A percentile compares a stretch with the other conserved stretches of the same genome.
Conservation (phyloP, 1,140 invertebrate genomes). For the Ceratoteleas bidentatus region DNA sequence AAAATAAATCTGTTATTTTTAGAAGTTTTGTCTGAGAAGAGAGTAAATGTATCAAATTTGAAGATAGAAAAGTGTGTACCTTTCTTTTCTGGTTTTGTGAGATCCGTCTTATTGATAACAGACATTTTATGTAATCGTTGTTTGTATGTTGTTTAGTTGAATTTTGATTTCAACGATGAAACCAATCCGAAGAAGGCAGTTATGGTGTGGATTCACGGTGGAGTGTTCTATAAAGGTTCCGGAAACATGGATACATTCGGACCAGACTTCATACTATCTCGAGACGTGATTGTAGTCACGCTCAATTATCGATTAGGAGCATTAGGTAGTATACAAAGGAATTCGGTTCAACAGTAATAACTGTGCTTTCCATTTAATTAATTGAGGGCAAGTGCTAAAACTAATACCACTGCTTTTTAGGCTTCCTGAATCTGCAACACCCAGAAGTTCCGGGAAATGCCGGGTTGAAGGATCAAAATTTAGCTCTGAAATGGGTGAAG, state of each 20-base stretch:
- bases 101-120: too few relatives aligned
- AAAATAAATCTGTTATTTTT: too few relatives aligned
- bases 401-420: too few relatives aligned
- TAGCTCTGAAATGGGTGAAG: conserved; percentile 36
- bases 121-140: too few relatives aligned
- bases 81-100: too few relatives aligned
- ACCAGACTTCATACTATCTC: conserved; percentile 20
- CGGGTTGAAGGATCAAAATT: conserved; percentile 34
- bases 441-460: conserved; percentile 27
- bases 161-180: conserved; percentile 6
- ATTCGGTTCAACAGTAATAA: neutral
- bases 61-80: too few relatives aligned
- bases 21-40: too few relatives aligned
- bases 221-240: conserved; percentile 6
- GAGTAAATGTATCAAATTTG: too few relatives aligned
- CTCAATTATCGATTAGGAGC: conserved; percentile 18
- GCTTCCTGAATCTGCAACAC: conserved; percentile 23
- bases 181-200: conserved; percentile 10
- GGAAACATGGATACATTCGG: conserved; percentile 6
- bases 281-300: conserved; percentile 23
- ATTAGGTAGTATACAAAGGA: conserved; percentile 8
- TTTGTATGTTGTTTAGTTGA: too few relatives aligned
- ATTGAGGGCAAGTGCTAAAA: too few relatives aligned
- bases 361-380: too few relatives aligned
- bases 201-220: conserved; percentile 39